Percentiles rank a stretch among this genome's conserved stretches.
Evolutionary conservation across 1,140 invertebrate genomes (phyloP).

Genomic region (Pachyrhynchus sulphureomaculatus): DNA sequence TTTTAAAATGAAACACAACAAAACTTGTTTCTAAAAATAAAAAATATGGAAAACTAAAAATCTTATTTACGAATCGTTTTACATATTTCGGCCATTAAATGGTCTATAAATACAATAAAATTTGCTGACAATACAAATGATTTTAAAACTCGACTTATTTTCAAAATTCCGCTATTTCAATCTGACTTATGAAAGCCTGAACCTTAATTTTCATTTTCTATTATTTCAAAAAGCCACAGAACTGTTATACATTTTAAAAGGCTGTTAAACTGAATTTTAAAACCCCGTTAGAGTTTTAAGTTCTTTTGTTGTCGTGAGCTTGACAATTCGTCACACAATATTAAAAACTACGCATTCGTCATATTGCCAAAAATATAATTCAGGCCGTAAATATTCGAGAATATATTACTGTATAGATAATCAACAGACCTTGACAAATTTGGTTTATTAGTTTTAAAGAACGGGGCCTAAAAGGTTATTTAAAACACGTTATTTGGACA

Average conservation of each 20-base stretch:
- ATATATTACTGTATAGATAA: slow-evolving; percentile 39
- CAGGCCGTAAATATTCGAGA: slow-evolving; percentile 27
- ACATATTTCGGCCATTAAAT: too few relatives aligned
- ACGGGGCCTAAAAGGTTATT: background rate
- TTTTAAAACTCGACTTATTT: too few relatives aligned
- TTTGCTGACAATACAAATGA: too few relatives aligned
- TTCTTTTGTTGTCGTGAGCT: slow-evolving; percentile 3
- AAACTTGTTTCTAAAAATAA: too few relatives aligned
- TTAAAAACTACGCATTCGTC: slow-evolving; percentile 31
- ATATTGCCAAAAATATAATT: slow-evolving; percentile 36
- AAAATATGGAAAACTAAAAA: too few relatives aligned
- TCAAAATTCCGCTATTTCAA: too few relatives aligned
- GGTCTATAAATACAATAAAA: too few relatives aligned
- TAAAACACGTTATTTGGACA: too few relatives aligned
- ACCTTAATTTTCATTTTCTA: too few relatives aligned
- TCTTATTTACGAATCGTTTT: too few relatives aligned
- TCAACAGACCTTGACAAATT: slow-evolving; percentile 44
- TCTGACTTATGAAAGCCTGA: too few relatives aligned
- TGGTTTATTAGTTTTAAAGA: slow-evolving; percentile 36
- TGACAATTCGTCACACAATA: slow-evolving; percentile 33
- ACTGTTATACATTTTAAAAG: background rate
- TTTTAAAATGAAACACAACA: too few relatives aligned
- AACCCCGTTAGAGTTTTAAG: background rate
- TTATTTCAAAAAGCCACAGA: background rate
- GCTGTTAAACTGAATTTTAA: background rate